Evolutionary conservation across 2,797 vertebrate species (phyloP).

Genomic region (Myiothlypis coronata): DNA sequence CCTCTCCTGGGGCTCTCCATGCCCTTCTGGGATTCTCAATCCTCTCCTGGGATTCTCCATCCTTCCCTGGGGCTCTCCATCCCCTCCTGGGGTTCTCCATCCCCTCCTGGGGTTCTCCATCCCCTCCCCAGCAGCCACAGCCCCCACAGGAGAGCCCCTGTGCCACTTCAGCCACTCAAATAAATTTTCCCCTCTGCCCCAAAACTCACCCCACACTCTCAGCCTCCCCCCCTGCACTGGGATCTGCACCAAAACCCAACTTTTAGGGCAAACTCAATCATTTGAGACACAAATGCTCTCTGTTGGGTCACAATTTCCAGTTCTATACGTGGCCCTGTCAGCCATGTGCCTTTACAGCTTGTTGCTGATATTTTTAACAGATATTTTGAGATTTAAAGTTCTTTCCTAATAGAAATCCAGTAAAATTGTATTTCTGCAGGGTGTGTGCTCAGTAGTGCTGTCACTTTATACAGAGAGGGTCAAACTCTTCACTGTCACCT

Average conservation of each 20-base stretch:
- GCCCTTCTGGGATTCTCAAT: too few relatives aligned
- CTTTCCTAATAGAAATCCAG: neutral
- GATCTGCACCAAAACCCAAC: neutral
- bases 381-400: neutral
- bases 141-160: neutral
- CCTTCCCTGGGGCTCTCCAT: fast-evolving
- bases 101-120: neutral
- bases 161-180: neutral
- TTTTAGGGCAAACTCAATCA: neutral
- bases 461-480: neutral
- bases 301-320: neutral
- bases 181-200: neutral
- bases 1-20: too few relatives aligned
- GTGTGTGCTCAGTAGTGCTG: neutral
- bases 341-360: neutral
- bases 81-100: fast-evolving
- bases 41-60: fast-evolving
- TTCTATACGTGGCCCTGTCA: neutral
- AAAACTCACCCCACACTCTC: neutral
- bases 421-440: neutral
- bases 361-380: neutral
- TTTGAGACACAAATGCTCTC: neutral
- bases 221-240: neutral
- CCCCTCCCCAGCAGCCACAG: neutral
- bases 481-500: neutral